Percentiles rank a stretch among this genome's conserved stretches.
Conservation (phyloP, 2,888 invertebrate species). For the Limnephilus lunatus region DNA sequence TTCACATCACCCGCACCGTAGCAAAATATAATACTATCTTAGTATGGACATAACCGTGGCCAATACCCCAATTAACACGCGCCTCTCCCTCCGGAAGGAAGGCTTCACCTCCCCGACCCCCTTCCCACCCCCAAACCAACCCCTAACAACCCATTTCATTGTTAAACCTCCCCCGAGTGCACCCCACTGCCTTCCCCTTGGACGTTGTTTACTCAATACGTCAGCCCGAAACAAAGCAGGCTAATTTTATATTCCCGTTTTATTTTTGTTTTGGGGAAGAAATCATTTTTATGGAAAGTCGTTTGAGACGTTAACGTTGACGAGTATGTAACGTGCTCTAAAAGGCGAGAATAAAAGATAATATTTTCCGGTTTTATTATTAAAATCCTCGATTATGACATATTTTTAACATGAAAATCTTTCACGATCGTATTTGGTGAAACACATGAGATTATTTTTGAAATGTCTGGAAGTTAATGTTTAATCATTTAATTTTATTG, state of each 20-base stretch:
- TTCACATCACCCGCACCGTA: background rate
- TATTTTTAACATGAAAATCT: too few relatives aligned
- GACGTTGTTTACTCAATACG: background rate
- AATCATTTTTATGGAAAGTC: background rate
- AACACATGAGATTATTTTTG: too few relatives aligned
- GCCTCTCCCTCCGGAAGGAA: constrained; percentile 15
- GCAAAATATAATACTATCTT: background rate
- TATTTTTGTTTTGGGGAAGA: constrained; percentile 7
- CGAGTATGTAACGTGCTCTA: background rate
- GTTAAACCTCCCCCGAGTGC: background rate
- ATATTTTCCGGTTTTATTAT: background rate
- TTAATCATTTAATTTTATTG: too few relatives aligned
- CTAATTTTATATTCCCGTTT: constrained; percentile 12
- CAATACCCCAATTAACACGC: constrained; percentile 18
- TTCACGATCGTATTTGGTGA: too few relatives aligned
- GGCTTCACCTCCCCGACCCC: background rate
- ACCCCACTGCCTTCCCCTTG: background rate
- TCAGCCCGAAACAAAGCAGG: background rate
- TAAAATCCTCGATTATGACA: background rate
- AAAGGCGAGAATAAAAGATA: background rate
- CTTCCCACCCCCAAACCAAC: background rate
- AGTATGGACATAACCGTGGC: background rate
- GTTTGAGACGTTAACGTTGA: background rate
- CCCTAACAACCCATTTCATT: background rate
- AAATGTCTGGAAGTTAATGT: too few relatives aligned